Percentiles rank a stretch among this genome's conserved stretches.
Evolutionary conservation across 1,140 invertebrate genomes (phyloP).

Genomic region (Trachymyrmex septentrionalis): DNA sequence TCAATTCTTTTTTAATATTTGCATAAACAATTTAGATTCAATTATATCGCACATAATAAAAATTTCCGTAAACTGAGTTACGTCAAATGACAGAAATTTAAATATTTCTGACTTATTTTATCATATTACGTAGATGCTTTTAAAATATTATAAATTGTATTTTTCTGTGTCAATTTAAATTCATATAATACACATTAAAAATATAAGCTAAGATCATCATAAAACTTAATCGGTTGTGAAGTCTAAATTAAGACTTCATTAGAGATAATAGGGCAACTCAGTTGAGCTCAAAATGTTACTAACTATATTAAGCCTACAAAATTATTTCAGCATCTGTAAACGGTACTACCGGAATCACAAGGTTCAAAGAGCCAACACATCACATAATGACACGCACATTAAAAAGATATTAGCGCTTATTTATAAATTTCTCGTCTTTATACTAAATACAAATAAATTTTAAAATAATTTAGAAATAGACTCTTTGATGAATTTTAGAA

Average conservation of each 20-base stretch:
- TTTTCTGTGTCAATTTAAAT: neutral
- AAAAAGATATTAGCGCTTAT: neutral
- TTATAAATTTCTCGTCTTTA: neutral
- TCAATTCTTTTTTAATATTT: neutral
- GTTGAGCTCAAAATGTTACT: conserved; percentile 5
- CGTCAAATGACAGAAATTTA: neutral
- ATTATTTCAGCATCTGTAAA: conserved; percentile 5
- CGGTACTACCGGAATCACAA: neutral
- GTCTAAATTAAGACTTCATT: neutral
- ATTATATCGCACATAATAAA: neutral
- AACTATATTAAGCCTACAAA: conserved; percentile 9
- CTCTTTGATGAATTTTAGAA: neutral
- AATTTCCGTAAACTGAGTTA: neutral
- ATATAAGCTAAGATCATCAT: neutral
- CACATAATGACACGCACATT: neutral
- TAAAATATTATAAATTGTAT: neutral
- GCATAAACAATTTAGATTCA: neutral
- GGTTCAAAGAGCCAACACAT: neutral
- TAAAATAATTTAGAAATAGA: neutral
- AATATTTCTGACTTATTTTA: neutral
- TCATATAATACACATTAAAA: neutral
- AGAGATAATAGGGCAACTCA: neutral
- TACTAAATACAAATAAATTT: neutral
- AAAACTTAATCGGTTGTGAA: conserved; percentile 12
- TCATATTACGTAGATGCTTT: neutral